phyloP scores from a whole-genome alignment of 2,888 invertebrate genomes.

The Bimastos eiseni region DNA sequence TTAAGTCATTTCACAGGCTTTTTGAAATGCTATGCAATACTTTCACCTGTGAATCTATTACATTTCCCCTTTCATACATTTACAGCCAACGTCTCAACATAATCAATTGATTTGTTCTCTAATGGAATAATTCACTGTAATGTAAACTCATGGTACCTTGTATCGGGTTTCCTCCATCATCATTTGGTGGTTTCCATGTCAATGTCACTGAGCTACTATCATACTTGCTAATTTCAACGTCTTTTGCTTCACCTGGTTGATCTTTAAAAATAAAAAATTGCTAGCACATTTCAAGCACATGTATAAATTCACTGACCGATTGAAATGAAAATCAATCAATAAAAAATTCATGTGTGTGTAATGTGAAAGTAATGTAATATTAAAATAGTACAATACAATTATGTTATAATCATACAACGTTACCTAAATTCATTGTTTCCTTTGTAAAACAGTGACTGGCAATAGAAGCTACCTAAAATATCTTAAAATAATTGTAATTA shows the following conservation, averaged over 20 bases:
- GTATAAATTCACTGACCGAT: not conserved
- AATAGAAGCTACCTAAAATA: not conserved
- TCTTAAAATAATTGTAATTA: not conserved
- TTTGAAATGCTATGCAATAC: no score
- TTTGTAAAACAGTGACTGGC: not conserved
- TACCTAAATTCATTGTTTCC: not conserved
- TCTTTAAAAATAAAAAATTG: conserved; percentile 56
- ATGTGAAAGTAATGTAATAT: not conserved
- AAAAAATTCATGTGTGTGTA: not conserved
- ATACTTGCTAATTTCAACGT: conserved; percentile 74
- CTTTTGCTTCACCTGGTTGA: conserved; percentile 59
- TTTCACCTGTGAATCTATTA: no score
- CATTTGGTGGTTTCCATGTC: conserved; percentile 86
- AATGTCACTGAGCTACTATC: conserved; percentile 92
- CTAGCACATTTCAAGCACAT: no score
- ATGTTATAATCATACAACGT: not conserved
- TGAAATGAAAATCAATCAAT: no score
- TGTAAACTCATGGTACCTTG: conserved; percentile 64
- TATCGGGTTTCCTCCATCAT: conserved; percentile 90
- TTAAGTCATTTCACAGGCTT: no score
- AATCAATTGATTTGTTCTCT: not conserved
- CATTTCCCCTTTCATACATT: no score
- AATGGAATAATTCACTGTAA: not conserved
- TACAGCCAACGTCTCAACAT: not conserved
- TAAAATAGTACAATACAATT: not conserved